Percentiles rank a stretch among this genome's conserved stretches.
Conservation (phyloP, 1,140 invertebrate genomes). For the Philopotamus ludificatus region DNA sequence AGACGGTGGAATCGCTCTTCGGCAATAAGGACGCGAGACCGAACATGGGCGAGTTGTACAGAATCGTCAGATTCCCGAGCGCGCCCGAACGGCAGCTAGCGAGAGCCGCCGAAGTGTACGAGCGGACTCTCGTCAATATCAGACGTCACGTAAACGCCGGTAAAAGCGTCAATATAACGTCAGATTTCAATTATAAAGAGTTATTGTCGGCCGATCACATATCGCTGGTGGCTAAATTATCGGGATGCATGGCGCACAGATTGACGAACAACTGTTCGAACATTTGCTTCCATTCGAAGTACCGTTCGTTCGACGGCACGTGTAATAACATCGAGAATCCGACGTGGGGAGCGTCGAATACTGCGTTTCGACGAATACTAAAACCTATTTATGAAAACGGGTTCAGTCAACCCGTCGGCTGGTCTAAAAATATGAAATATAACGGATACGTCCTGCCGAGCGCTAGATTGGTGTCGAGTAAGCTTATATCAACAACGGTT, state of each 20-base stretch:
- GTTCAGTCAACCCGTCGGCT: slow-evolving; percentile 90
- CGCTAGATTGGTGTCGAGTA: slow-evolving; percentile 83
- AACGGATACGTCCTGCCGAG: slow-evolving; percentile 83
- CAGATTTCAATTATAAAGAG: slow-evolving; percentile 78
- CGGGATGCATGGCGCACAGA: slow-evolving; percentile 79
- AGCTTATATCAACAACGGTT: slow-evolving; percentile 79
- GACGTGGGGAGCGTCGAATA: slow-evolving; percentile 90
- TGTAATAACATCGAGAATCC: slow-evolving; percentile 95
- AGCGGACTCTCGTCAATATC: slow-evolving; percentile 86
- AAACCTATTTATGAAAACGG: slow-evolving; percentile 96
- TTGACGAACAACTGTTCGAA: slow-evolving; percentile 72
- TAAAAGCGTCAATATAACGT: slow-evolving; percentile 54
- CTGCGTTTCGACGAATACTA: slow-evolving; percentile 79
- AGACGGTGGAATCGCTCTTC: slow-evolving; percentile 75
- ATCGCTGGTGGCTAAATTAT: slow-evolving; percentile 79
- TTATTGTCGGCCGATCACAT: slow-evolving; percentile 74
- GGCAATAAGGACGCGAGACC: slow-evolving; percentile 46
- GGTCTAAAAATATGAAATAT: slow-evolving; percentile 78
- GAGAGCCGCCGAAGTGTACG: slow-evolving; percentile 89
- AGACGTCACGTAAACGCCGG: slow-evolving; percentile 74
- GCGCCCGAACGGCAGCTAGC: slow-evolving; percentile 77
- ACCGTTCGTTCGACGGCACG: slow-evolving; percentile 87
- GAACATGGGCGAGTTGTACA: slow-evolving; percentile 64
- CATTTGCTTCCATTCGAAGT: slow-evolving; percentile 88
- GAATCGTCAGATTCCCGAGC: slow-evolving; percentile 75